phyloP scores from a whole-genome alignment of 2,888 invertebrate genomes.

The Tuta absoluta region DNA sequence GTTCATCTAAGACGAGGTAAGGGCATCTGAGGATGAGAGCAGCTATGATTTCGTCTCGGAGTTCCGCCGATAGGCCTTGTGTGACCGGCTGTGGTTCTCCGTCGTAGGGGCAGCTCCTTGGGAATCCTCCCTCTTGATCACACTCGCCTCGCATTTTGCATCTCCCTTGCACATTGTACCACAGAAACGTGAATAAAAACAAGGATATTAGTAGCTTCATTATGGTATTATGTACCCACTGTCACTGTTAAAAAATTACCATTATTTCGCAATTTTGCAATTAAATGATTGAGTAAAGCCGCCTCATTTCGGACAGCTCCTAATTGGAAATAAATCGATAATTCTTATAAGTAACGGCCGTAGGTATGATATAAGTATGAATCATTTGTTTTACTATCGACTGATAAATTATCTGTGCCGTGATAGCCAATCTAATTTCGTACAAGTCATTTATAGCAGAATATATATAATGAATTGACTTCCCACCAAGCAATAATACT shows the following conservation, averaged over 20 bases:
- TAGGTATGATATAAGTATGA: slow-evolving; percentile 61
- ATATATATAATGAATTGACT: no score
- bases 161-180: slow-evolving; percentile 48
- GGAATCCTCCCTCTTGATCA: slow-evolving; percentile 44
- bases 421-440: not conserved
- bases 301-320: slow-evolving; percentile 18
- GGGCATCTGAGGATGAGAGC: slow-evolving; percentile 84
- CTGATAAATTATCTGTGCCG: slow-evolving; percentile 29
- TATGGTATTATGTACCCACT: slow-evolving; percentile 17
- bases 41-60: slow-evolving; percentile 55
- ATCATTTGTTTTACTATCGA: slow-evolving; percentile 1
- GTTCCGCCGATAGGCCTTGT: slow-evolving; percentile 50
- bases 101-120: slow-evolving; percentile 54
- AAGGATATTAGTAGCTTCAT: slow-evolving; percentile 47
- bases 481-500: no score
- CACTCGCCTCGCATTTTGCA: slow-evolving; percentile 65
- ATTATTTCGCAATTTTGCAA: slow-evolving; percentile 7
- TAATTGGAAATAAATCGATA: slow-evolving; percentile 49
- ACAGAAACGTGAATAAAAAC: slow-evolving; percentile 47
- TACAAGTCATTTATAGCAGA: no score
- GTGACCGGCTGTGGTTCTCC: slow-evolving; percentile 49
- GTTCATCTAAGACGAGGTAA: slow-evolving; percentile 67
- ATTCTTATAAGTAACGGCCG: slow-evolving; percentile 56
- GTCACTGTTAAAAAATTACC: slow-evolving; percentile 3
- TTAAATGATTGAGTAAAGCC: not conserved